Base-by-base conservation (phyloP, 2,888 invertebrate species). In the Strigamia crassipes region DNA sequence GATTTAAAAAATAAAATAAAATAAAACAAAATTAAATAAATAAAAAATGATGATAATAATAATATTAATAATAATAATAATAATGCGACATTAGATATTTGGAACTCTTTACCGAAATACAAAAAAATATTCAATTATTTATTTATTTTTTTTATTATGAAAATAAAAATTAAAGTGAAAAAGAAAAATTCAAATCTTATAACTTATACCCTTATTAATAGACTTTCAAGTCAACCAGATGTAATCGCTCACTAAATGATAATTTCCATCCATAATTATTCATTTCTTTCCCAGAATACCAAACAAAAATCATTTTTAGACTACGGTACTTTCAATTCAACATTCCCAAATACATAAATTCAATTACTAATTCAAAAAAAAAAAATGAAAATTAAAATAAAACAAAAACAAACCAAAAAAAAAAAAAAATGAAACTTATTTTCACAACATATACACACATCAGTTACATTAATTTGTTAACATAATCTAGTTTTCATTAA, bases 391-490 rank as follows among this genome's bases (percentile, higher is more conserved):
- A 56, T 9, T 51, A 51, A 56, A 18, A 56, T n/a, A 18, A 56
- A 56, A 56, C 9, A 3, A 6, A 46, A 46, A 46, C 3, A 61
- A 61, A 61, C 18, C 10, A 73, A 2, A 31, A 73, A 27, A 73
- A 15, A 27, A 27, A 73, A n/a, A 27, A 31, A 73, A 73, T 27
- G 13, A 73, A 73, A 73, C 73, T 31, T 73, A 73, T 31, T 73
- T 73, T 73, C 73, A 73, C 73, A 73, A 73, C 73, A 73, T 73
- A 31, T 73, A 73, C 73, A 73, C 73, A 73, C 31, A 73, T 73
- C 73, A 73, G 73, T 73, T 73, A 73, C 73, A 73, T 31, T 61
- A 73, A 73, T 73, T 73, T 73, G 73, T 27, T 31, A 73, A 73
- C 73, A 73, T 31, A 73, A 31, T 73, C 73, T 31, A 73, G 13